These are phyloP conservation scores for Chironex yamaguchii DNA, from an alignment of 30 jellyfish, hydroid and myxozoan genomes.

Conservation along the genomic window DNA sequence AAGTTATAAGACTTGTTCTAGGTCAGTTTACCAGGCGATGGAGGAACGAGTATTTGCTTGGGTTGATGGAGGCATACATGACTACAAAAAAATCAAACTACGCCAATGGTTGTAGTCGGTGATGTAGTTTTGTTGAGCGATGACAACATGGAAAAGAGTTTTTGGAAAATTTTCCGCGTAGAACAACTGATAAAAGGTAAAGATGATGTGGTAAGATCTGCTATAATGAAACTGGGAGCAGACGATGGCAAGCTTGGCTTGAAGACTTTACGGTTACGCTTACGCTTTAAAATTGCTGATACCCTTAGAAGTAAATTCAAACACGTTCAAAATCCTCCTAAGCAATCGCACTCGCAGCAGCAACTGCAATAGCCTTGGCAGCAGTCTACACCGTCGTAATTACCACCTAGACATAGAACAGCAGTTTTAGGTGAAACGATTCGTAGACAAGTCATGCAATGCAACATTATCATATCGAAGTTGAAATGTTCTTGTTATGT, in stretches of 20 bases:
- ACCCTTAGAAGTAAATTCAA: slow-evolving; percentile 19
- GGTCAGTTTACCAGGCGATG: slow-evolving; percentile 43
- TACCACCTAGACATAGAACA: no score
- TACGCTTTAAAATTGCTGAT: slow-evolving; percentile 12
- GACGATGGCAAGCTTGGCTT: slow-evolving; percentile 24
- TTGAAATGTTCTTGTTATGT: no score
- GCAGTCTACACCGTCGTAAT: no score
- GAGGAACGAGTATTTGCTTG: background rate
- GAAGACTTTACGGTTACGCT: slow-evolving; percentile 1
- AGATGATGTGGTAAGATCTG: slow-evolving; percentile 18
- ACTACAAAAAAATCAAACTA: background rate
- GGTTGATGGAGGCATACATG: slow-evolving; percentile 3
- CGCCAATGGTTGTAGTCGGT: background rate
- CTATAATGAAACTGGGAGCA: background rate
- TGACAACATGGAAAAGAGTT: background rate
- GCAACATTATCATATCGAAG: no score
- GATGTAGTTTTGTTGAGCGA: slow-evolving; percentile 4
- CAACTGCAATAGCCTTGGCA: no score
- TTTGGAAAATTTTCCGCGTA: background rate
- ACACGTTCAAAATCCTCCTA: background rate
- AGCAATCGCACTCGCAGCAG: no score
- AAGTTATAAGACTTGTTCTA: background rate
- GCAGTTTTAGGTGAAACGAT: no score
- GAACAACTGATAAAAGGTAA: background rate
- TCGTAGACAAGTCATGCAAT: no score